These are phyloP conservation scores for Rotaria magnacalcarata DNA, from an alignment of 2,888 invertebrate genomes.

Conservation along the genomic window DNA sequence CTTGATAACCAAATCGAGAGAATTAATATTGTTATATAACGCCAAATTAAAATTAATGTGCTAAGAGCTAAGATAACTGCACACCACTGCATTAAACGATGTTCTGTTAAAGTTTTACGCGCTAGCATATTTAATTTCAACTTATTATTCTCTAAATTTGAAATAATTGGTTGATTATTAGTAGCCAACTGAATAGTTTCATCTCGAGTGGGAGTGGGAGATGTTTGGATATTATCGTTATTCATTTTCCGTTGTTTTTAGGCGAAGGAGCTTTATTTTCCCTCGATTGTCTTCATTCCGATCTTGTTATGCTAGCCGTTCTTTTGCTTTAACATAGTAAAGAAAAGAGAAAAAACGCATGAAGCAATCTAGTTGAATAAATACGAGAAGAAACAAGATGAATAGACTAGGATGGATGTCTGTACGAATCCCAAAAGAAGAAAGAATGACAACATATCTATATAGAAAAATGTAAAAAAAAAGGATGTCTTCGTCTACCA, in stretches of 20 bases:
- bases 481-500: background rate
- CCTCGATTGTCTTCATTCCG: background rate
- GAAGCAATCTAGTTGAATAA: background rate
- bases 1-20: background rate
- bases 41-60: background rate
- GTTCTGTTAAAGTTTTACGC: background rate
- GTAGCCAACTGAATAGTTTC: background rate
- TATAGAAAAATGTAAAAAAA: background rate
- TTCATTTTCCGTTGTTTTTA: background rate
- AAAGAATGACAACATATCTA: background rate
- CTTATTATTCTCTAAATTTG: background rate
- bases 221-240: background rate
- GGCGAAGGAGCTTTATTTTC: background rate
- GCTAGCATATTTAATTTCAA: background rate
- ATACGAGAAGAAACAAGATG: background rate
- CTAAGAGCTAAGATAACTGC: background rate
- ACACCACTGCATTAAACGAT: slow-evolving; percentile 29
- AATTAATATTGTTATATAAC: background rate
- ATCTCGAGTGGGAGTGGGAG: background rate
- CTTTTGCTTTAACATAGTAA: background rate
- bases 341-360: background rate
- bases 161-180: background rate
- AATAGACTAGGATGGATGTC: background rate
- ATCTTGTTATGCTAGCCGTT: background rate
- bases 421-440: background rate